Conservation (phyloP, 2,888 invertebrate genomes). For the Diplolepis rosae region DNA sequence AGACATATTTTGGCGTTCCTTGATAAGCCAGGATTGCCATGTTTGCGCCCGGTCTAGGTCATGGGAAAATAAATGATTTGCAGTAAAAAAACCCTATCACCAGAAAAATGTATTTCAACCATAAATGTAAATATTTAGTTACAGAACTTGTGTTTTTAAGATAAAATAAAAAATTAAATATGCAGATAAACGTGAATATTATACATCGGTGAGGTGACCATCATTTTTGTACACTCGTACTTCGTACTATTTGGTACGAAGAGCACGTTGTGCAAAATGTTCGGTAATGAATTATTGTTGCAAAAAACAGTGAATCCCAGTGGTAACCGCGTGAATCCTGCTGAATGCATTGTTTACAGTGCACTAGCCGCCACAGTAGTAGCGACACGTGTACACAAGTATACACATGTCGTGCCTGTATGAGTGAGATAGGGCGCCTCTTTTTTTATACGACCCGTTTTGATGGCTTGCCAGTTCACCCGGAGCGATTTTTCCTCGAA, state of each 20-base stretch:
- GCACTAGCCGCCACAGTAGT: not conserved
- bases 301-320: constrained; percentile 13
- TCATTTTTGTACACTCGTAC: not conserved
- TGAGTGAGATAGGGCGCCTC: constrained; percentile 3
- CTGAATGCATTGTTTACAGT: constrained; percentile 25
- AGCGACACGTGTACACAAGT: not conserved
- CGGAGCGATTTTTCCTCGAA: constrained; percentile 8
- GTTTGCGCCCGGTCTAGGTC: too few relatives aligned
- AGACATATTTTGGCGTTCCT: too few relatives aligned
- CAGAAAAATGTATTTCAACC: too few relatives aligned
- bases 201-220: too few relatives aligned
- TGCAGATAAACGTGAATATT: not conserved
- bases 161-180: too few relatives aligned
- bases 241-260: not conserved
- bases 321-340: constrained; percentile 9
- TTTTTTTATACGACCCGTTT: constrained; percentile 11
- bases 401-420: not conserved
- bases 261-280: constrained; percentile 10
- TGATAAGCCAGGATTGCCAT: too few relatives aligned
- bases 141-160: too few relatives aligned
- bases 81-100: too few relatives aligned
- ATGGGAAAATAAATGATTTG: too few relatives aligned
- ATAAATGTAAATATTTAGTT: too few relatives aligned
- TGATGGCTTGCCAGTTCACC: constrained; percentile 11
- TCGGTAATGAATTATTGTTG: constrained; percentile 24